phyloP scores from a whole-genome alignment of 2,113 vertebrate species.

The Silurus glanis region DNA sequence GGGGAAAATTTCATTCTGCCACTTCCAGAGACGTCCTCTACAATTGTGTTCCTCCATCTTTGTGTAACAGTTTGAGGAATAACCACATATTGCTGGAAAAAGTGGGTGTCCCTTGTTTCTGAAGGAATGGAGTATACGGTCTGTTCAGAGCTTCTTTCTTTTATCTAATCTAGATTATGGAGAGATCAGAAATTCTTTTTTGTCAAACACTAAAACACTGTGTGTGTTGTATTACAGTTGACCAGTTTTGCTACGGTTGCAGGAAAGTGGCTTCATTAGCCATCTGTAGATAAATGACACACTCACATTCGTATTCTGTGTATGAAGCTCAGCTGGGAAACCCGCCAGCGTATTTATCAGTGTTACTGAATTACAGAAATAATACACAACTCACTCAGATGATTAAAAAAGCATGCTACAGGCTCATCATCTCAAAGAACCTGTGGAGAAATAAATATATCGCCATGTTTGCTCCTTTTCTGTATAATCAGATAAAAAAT shows the following conservation, averaged over 20 bases:
- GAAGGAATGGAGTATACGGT: no score
- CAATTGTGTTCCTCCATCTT: no score
- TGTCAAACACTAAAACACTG: background rate
- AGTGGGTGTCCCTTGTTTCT: no score
- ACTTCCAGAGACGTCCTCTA: no score
- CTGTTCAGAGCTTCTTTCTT: background rate
- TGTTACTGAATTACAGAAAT: background rate
- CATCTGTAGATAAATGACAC: background rate
- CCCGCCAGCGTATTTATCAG: background rate
- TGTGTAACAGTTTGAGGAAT: no score
- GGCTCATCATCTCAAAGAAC: background rate
- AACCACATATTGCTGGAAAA: no score
- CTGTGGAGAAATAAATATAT: background rate
- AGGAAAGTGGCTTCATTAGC: background rate
- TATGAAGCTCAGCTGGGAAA: background rate
- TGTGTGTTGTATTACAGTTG: background rate
- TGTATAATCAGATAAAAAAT: background rate
- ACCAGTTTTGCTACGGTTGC: background rate
- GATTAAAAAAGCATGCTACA: background rate
- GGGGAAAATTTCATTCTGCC: no score
- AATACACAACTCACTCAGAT: background rate
- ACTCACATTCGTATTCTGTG: background rate
- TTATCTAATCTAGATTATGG: background rate
- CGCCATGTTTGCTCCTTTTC: background rate
- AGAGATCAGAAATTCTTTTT: background rate